Conservation (phyloP, 1,140 invertebrate species). For the Laodelphax striatellus region DNA sequence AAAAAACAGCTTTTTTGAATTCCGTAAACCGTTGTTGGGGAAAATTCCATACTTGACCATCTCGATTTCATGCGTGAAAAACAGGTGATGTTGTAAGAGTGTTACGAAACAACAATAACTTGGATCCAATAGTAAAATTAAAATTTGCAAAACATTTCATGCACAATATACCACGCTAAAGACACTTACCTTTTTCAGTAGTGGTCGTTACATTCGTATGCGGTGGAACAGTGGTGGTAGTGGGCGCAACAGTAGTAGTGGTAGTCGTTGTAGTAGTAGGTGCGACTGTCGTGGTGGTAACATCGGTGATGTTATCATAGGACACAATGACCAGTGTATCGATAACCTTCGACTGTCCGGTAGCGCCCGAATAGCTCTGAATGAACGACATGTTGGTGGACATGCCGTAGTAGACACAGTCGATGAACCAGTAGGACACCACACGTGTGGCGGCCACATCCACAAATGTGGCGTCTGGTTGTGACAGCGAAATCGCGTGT, state of each 20-base stretch:
- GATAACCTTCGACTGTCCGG: constrained; percentile 45
- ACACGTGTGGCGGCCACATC: constrained; percentile 46
- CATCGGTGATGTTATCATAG: constrained; percentile 32
- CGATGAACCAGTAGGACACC: constrained; percentile 62
- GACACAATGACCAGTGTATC: constrained; percentile 57
- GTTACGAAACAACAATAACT: no score
- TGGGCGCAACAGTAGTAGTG: constrained; percentile 14
- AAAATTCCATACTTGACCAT: no score
- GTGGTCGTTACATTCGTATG: constrained; percentile 38
- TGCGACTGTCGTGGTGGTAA: constrained; percentile 20
- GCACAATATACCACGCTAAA: no score
- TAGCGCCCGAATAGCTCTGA: constrained; percentile 46
- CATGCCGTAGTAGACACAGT: constrained; percentile 56
- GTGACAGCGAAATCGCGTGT: constrained; percentile 42
- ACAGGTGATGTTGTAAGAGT: no score
- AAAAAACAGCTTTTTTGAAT: no score
- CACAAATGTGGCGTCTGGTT: constrained; percentile 46
- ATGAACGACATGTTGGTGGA: constrained; percentile 44
- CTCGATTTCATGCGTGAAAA: no score
- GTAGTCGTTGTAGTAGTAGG: constrained; percentile 21
- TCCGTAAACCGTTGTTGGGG: no score
- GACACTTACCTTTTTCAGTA: constrained; percentile 50
- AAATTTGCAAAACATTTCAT: no score
- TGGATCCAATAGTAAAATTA: no score
- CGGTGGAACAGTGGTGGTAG: background rate